phyloP scores from a whole-genome alignment of 1,140 invertebrate genomes.

The Chrysoperla carnea region DNA sequence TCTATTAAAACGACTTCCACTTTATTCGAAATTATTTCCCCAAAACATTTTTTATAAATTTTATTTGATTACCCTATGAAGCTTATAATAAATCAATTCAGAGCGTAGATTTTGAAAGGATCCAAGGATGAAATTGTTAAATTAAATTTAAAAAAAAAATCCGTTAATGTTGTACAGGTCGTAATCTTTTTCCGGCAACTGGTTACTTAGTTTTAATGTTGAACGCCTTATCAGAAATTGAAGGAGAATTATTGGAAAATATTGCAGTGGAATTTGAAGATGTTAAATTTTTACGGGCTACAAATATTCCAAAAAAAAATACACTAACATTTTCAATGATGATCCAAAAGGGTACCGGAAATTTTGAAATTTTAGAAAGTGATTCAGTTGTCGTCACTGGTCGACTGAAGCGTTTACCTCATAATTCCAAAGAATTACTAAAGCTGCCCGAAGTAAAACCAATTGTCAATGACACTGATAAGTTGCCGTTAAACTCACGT shows the following conservation, averaged over 20 bases:
- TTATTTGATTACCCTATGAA: too few species aligned
- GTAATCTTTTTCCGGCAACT: constrained; percentile 77
- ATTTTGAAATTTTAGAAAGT: constrained; percentile 46
- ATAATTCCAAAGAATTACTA: background rate
- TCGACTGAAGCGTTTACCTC: background rate
- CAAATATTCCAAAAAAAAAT: constrained; percentile 51
- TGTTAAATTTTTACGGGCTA: constrained; percentile 35
- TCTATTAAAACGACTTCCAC: too few species aligned
- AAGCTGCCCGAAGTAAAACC: constrained; percentile 20
- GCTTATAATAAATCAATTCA: too few species aligned
- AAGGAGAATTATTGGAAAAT: constrained; percentile 31
- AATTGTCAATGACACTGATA: constrained; percentile 27
- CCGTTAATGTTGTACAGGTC: constrained; percentile 29
- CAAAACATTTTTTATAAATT: too few species aligned
- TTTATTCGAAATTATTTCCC: too few species aligned
- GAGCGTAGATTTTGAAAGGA: constrained; percentile 2
- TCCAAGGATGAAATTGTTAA: too few species aligned
- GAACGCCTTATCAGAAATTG: constrained; percentile 68
- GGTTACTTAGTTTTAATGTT: constrained; percentile 73
- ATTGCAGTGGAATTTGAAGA: background rate
- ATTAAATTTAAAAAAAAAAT: too few species aligned
- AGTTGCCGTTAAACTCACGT: constrained; percentile 25
- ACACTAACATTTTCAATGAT: constrained; percentile 56
- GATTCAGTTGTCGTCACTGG: background rate
- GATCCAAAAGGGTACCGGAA: constrained; percentile 62